These are phyloP conservation scores for Melanotaenia duboulayi DNA, from an alignment of 2,113 vertebrate species.

Conservation along the genomic window DNA sequence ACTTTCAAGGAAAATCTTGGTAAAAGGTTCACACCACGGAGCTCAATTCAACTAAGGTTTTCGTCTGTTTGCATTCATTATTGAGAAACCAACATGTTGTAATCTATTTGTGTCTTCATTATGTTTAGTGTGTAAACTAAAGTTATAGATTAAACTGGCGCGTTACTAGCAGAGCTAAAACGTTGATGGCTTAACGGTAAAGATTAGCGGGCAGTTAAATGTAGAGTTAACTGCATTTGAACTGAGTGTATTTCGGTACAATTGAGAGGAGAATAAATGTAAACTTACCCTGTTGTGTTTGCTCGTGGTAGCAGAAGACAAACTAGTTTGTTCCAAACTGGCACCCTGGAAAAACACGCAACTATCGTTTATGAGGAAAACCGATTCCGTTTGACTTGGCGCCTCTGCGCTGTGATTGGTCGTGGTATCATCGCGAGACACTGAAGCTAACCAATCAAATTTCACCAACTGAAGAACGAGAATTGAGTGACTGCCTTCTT, in stretches of 20 bases:
- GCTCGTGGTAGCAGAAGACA: neutral
- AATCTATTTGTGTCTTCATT: too few species aligned
- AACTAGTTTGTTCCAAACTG: neutral
- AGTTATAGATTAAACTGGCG: too few species aligned
- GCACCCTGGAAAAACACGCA: neutral
- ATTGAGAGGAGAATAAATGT: neutral
- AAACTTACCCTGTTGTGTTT: constrained; percentile 7
- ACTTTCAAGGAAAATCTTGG: too few species aligned
- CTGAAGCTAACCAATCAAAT: constrained; percentile 49
- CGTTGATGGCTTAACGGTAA: too few species aligned
- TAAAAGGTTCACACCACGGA: too few species aligned
- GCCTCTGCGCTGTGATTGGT: constrained; percentile 71
- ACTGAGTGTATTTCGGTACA: neutral
- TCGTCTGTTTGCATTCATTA: too few species aligned
- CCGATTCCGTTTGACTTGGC: constrained; percentile 59
- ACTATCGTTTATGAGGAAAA: neutral
- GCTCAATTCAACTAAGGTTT: too few species aligned
- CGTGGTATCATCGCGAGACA: constrained; percentile 39
- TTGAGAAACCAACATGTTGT: too few species aligned
- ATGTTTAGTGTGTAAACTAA: too few species aligned
- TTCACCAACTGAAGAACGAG: neutral
- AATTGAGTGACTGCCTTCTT: neutral
- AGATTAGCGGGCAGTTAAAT: too few species aligned
- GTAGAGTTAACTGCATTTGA: neutral
- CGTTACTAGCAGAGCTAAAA: too few species aligned